phyloP scores from a whole-genome alignment of 2,888 invertebrate genomes.

The Diaperis boleti region DNA sequence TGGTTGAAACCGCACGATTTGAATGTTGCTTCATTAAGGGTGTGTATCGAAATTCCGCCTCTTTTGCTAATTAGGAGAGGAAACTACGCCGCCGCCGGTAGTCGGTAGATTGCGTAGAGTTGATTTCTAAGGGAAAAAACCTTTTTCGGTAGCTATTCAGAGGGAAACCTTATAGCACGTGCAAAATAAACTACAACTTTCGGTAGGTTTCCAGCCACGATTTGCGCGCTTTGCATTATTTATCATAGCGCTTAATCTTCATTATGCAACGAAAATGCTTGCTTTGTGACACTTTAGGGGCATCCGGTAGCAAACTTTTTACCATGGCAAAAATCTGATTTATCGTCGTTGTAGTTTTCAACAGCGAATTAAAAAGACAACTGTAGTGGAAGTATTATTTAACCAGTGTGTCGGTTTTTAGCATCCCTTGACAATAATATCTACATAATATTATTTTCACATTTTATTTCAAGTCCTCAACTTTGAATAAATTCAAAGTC shows the following conservation, averaged over 20 bases:
- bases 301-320: constrained; percentile 37
- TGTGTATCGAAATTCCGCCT: constrained; percentile 33
- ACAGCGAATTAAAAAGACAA: constrained; percentile 32
- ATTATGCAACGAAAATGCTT: constrained; percentile 41
- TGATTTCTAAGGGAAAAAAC: constrained; percentile 29
- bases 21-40: constrained; percentile 43
- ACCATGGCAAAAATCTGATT: constrained; percentile 30
- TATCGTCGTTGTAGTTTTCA: constrained; percentile 37
- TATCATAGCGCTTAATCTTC: constrained; percentile 37
- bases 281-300: constrained; percentile 39
- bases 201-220: constrained; percentile 24
- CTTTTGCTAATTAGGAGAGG: constrained; percentile 42
- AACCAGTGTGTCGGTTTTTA: too few species aligned
- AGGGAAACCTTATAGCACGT: constrained; percentile 26
- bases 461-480: too few species aligned
- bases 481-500: too few species aligned
- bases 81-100: constrained; percentile 44
- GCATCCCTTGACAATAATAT: too few species aligned
- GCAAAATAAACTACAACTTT: constrained; percentile 39
- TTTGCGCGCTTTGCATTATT: constrained; percentile 41
- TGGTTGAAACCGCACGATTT: constrained; percentile 15
- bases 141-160: constrained; percentile 16
- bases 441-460: too few species aligned
- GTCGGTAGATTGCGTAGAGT: constrained; percentile 26
- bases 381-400: constrained; percentile 3